phyloP scores from a whole-genome alignment of 2,113 vertebrate species.

The Polyodon spathula region DNA sequence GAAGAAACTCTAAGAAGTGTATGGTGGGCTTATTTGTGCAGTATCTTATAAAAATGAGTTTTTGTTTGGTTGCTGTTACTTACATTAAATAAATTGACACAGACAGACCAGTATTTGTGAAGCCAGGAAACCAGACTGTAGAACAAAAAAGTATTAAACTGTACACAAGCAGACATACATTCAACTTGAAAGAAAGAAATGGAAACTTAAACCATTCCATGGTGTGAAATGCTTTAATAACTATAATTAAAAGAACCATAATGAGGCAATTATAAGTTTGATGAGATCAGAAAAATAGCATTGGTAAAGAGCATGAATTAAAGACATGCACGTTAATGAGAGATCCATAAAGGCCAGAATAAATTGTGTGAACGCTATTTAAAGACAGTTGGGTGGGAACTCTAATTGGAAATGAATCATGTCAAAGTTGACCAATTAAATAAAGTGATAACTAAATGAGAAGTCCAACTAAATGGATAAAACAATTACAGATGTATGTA shows the following conservation, averaged over 20 bases:
- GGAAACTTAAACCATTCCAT: constrained; percentile 22
- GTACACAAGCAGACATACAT: no score
- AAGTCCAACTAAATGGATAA: no score
- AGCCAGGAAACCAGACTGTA: no score
- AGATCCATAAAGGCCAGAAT: constrained; percentile 4
- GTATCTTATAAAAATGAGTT: no score
- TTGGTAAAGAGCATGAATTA: constrained; percentile 34
- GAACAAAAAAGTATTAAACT: no score
- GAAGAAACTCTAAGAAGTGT: no score
- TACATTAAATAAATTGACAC: no score
- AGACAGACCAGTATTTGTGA: no score
- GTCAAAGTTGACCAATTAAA: constrained; percentile 5
- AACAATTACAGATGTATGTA: no score
- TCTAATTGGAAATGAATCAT: constrained; percentile 12
- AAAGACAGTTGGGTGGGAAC: constrained; percentile 9
- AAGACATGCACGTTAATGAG: background rate
- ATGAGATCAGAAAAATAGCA: constrained; percentile 36
- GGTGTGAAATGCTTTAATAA: constrained; percentile 52
- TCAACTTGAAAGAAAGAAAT: constrained; percentile 12
- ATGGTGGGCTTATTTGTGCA: no score
- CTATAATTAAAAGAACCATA: constrained; percentile 53
- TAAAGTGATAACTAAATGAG: constrained; percentile 3
- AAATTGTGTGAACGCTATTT: constrained; percentile 12
- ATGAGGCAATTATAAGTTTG: constrained; percentile 61
- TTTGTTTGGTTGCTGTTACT: no score